A percentile compares a stretch with the other conserved stretches of the same genome.
phyloP scores from a whole-genome alignment of 2,888 invertebrate genomes.

The Resseliella maxima region DNA sequence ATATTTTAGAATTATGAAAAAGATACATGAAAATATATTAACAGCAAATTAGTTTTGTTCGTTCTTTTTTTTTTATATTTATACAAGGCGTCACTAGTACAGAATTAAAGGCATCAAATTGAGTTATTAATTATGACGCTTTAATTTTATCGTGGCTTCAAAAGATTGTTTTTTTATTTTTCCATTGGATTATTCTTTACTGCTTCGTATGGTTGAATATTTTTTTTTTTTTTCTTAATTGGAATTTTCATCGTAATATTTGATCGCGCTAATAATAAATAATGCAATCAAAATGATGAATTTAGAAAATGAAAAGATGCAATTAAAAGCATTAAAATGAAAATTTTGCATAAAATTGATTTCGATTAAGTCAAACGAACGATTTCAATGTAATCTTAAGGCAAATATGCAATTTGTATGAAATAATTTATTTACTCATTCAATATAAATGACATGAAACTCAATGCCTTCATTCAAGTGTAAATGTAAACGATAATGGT shows the following conservation, averaged over 20 bases:
- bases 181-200: no score
- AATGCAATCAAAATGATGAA: no score
- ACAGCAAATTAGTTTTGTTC: background rate
- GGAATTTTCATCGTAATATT: no score
- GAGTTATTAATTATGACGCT: constrained; percentile 10
- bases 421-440: background rate
- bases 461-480: background rate
- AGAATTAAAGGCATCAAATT: background rate
- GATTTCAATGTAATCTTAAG: background rate
- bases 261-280: no score
- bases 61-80: background rate
- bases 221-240: no score
- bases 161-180: no score
- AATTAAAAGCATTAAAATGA: no score
- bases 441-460: background rate
- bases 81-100: background rate
- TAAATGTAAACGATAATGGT: background rate
- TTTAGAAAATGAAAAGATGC: no score
- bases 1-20: background rate
- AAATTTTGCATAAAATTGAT: no score
- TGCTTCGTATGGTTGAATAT: no score
- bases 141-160: background rate
- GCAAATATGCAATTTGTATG: background rate
- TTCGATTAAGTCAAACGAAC: no score
- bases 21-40: background rate